Percentiles rank a stretch among this genome's conserved stretches.
These are phyloP conservation scores for Hystrix cristata DNA, from an alignment of 2,113 vertebrate species.

Conservation along the genomic window DNA sequence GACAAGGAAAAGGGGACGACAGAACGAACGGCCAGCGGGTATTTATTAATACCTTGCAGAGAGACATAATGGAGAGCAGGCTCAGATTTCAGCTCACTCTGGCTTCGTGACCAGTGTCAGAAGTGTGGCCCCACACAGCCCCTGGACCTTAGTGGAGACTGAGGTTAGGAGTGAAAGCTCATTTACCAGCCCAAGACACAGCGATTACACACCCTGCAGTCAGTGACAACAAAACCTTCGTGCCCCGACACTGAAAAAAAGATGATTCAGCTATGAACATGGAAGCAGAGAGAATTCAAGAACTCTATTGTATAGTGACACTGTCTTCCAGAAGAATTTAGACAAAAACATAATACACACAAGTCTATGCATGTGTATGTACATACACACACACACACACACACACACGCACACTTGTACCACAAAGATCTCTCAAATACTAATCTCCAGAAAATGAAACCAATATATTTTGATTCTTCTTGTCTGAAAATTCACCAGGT, in stretches of 20 bases:
- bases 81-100: not conserved
- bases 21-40: not conserved
- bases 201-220: not conserved
- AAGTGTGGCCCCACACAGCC: not conserved
- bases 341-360: not conserved
- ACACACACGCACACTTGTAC: not conserved
- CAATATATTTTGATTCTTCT: slow-evolving; percentile 61
- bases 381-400: not conserved
- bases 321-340: slow-evolving; percentile 36
- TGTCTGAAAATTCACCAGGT: slow-evolving; percentile 67
- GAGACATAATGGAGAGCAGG: slow-evolving; percentile 4
- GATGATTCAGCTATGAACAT: not conserved
- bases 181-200: not conserved
- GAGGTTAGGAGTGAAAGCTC: slow-evolving; percentile 24
- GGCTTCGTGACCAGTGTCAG: not conserved
- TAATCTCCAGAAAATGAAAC: slow-evolving; percentile 73
- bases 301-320: not conserved
- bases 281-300: slow-evolving; percentile 34
- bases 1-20: not conserved
- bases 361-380: not conserved
- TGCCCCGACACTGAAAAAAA: not conserved
- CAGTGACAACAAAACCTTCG: not conserved
- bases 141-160: not conserved
- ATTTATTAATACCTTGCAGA: slow-evolving; percentile 58
- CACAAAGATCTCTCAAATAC: not conserved